These are phyloP conservation scores for Suricata suricatta DNA, from an alignment of 2,113 vertebrate species.

Conservation along the genomic window DNA sequence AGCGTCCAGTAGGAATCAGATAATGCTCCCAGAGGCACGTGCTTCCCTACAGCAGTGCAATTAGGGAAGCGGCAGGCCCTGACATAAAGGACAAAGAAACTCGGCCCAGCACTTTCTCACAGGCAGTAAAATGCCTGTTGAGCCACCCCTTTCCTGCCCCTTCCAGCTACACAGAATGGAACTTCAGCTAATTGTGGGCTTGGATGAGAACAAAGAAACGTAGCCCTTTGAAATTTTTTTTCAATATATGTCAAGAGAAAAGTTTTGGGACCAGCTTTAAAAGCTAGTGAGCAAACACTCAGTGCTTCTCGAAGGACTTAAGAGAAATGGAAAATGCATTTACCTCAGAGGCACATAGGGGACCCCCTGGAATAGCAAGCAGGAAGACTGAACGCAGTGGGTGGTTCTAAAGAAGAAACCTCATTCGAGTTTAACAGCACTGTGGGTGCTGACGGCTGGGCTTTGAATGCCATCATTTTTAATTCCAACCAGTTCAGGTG, in stretches of 20 bases:
- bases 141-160: slow-evolving; percentile 1
- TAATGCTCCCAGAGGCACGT: slow-evolving; percentile 85
- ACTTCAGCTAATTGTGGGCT: slow-evolving; percentile 64
- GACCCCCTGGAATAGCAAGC: neutral
- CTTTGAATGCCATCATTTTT: neutral
- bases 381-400: neutral
- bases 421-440: neutral
- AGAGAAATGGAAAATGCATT: slow-evolving; percentile 56
- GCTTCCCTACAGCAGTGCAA: slow-evolving; percentile 88
- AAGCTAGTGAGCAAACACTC: slow-evolving; percentile 63
- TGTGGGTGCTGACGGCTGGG: neutral
- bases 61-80: slow-evolving; percentile 86
- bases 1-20: slow-evolving; percentile 82
- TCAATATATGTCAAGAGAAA: slow-evolving; percentile 49
- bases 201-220: slow-evolving; percentile 79
- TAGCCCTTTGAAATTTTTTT: slow-evolving; percentile 41
- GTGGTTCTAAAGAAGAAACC: neutral
- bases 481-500: neutral
- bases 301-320: neutral
- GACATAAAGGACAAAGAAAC: slow-evolving; percentile 77
- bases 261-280: slow-evolving; percentile 44
- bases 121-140: slow-evolving; percentile 69
- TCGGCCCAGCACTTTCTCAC: slow-evolving; percentile 21
- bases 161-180: slow-evolving; percentile 30
- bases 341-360: slow-evolving; percentile 34